These are phyloP conservation scores for Echinometra lucunter DNA, from an alignment of 53 echinoderm and acorn worm genomes.

Conservation along the genomic window DNA sequence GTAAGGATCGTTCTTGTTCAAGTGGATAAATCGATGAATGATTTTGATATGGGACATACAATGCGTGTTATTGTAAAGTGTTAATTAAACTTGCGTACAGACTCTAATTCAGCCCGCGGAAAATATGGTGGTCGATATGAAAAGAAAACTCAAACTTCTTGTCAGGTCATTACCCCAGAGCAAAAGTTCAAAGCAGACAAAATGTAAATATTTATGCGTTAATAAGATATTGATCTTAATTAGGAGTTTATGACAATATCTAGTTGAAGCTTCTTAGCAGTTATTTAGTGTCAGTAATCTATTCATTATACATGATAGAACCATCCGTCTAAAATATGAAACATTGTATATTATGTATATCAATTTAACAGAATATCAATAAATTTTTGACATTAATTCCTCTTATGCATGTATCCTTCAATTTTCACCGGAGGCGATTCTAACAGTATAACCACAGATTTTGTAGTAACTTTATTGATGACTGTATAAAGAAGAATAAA, in stretches of 20 bases:
- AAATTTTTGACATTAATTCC: too few species aligned
- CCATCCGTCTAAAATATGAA: too few species aligned
- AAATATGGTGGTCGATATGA: background rate
- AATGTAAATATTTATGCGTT: background rate
- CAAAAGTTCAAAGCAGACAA: background rate
- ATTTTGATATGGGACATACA: background rate
- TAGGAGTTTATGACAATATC: background rate
- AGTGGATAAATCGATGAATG: constrained; percentile 16
- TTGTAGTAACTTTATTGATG: too few species aligned
- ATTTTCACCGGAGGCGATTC: too few species aligned
- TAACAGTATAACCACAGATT: too few species aligned
- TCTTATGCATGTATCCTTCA: too few species aligned
- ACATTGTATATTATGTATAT: too few species aligned
- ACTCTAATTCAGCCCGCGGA: background rate
- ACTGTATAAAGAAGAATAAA: too few species aligned
- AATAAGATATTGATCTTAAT: background rate
- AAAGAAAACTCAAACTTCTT: background rate
- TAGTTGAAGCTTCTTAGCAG: too few species aligned
- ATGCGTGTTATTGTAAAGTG: constrained; percentile 23
- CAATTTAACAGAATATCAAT: too few species aligned
- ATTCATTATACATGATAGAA: too few species aligned
- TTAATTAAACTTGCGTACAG: constrained; percentile 26
- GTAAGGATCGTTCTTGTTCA: background rate
- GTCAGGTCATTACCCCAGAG: background rate
- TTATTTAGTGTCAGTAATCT: too few species aligned